Evolutionary conservation across 2,888 invertebrate species (phyloP), one percentile per base, ranked within the genome.

Genomic region (Drosophila picticornis): DNA sequence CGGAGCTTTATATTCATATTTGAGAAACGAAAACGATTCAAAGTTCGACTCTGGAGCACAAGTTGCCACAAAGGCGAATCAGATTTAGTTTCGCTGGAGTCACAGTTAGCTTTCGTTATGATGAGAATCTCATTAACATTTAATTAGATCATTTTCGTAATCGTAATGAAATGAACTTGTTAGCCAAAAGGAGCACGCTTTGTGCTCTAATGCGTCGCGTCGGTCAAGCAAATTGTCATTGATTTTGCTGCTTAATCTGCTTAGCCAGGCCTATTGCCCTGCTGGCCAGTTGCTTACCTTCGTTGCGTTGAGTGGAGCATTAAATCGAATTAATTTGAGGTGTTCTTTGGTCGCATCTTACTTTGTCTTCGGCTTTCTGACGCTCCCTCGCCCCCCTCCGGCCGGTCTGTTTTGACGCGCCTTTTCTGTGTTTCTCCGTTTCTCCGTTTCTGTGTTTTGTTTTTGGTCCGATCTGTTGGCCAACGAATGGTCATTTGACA

Each of bases 291-390:
- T 60, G 69, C 71, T 71, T 75, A 80, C 80, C 76, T 80, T 63
- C 25, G 40, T 52, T 46, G 46, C 61, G 73, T 71, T 73, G 79
- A 78, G 71, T 78, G 75, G 70, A 68, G 84, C 90, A 87, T 90
- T 83, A 87, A 90, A 90, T 90, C 81, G 87, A 88, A 90, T 87
- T 87, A 88, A 88, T 83, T 87, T 87, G 64, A 84, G 88, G 84
- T 74, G 72, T 71, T 52, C 57, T 46, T 36, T 53, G 43, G 50
- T 43, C 36, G 38, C 53, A 58, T 57, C 62, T 56, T 52, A 72
- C 34, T 72, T 53, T 64, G 36, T 34, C 40, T 72, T 48, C 32
- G 50, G 27, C 63, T 72, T 40, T 56, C 27, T 56, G 27, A 27
- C 9, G 25, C 9, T 27, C 16, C 4, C 46, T 16, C 46, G 19